Conservation (phyloP, 2,113 vertebrate species). For the Nesoenas mayeri region DNA sequence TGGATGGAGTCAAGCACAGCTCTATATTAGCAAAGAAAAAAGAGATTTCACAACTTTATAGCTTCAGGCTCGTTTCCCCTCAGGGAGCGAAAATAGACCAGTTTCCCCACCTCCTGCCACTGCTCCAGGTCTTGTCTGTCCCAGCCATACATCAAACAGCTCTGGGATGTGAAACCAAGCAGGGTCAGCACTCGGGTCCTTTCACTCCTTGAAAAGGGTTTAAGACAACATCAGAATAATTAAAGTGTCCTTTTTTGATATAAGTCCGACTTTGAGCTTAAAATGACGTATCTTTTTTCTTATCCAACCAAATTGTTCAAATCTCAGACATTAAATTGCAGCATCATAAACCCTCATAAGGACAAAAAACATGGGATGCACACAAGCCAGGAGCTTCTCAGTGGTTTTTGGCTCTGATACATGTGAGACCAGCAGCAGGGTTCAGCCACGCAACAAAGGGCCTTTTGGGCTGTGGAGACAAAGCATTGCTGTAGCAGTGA, state of each 20-base stretch:
- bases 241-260: background rate
- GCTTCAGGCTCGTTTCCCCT: background rate
- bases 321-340: background rate
- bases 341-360: background rate
- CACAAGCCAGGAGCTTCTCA: background rate
- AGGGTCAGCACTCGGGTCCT: background rate
- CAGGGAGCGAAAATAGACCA: background rate
- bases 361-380: fast-evolving
- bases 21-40: constrained; percentile 2
- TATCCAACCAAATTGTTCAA: background rate
- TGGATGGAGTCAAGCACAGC: background rate
- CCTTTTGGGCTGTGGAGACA: background rate
- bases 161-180: background rate
- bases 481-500: background rate
- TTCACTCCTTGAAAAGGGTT: background rate
- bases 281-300: background rate
- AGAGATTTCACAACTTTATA: background rate
- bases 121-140: background rate
- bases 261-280: background rate
- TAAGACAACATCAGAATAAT: background rate
- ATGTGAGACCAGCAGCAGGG: background rate
- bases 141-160: background rate
- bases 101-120: background rate
- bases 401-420: background rate
- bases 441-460: background rate